A percentile compares a stretch with the other conserved stretches of the same genome.
Conservation (phyloP, 2,113 vertebrate species). For the Plecturocebus donacophilus region DNA sequence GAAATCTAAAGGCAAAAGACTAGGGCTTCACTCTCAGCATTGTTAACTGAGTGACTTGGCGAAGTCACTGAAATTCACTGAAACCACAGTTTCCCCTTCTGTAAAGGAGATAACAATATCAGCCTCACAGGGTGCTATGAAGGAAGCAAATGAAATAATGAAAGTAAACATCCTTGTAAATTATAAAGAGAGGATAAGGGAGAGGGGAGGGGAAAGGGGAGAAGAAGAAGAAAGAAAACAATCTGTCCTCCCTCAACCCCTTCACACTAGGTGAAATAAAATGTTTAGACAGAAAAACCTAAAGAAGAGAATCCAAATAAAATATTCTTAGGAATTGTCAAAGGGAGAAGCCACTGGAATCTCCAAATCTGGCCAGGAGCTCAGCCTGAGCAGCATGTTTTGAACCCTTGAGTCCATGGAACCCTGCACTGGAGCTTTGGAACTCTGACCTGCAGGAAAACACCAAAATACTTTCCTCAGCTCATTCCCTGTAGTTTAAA, state of each 20-base stretch:
- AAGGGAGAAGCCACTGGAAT: not conserved
- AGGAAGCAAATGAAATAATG: not conserved
- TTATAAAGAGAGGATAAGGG: not conserved
- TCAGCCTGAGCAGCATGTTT: not conserved
- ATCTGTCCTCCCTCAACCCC: not conserved
- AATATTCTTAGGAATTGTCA: not conserved
- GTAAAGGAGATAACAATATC: not conserved
- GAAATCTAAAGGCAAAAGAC: not conserved
- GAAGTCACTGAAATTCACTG: not conserved
- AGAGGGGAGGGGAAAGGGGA: not conserved
- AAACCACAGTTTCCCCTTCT: not conserved
- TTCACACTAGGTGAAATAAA: not conserved
- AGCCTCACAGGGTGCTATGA: not conserved
- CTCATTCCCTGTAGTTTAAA: not conserved
- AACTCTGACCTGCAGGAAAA: not conserved
- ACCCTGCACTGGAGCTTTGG: not conserved
- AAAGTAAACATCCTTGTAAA: not conserved
- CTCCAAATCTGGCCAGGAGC: not conserved
- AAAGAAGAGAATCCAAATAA: not conserved
- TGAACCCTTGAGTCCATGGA: not conserved
- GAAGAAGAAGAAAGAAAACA: not conserved
- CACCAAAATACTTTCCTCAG: not conserved
- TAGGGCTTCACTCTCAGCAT: not conserved
- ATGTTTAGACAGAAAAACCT: constrained; percentile 2
- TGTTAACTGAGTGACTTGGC: not conserved